Evolutionary conservation across 2,113 vertebrate species (phyloP), one percentile per base, ranked within the genome.

Genomic region (Trinectes maculatus): DNA sequence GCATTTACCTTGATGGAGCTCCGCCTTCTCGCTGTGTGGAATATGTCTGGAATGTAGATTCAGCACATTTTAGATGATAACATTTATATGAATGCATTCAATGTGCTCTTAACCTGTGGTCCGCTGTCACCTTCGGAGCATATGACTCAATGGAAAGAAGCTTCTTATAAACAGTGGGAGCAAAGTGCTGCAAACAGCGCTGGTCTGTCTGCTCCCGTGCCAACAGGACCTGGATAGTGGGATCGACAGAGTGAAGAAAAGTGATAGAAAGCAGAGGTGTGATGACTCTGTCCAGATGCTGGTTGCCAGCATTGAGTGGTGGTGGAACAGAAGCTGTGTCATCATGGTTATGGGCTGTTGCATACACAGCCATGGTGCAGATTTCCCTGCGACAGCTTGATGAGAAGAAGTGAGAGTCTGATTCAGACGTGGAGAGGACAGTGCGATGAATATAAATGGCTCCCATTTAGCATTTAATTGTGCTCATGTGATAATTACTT

Each of bases 121-220:
- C 6, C 16, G 3, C 28, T 56, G 37, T 58, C 18, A 37, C 22
- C 29, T 42, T 63, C 13, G 21, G 24, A 66, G 59, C 33, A 42
- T 40, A 42, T 82, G 57, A 84, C 61, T 74, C 31, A 53, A 9
- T 48, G 76, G 69, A 82, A 80, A 83, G 61, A 76, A 62, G 43
- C 70, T 28, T 80, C 39, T 68, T 66, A 47, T 63, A 56, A 72
- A 63, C 61, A 13, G 31, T 2, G 2, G 22, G 34, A 24, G 69
- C 40, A 62, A 43, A 42, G 60, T 2, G 46, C 1, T 46, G 69
- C 74, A 58, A 80, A 71, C 73, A 71, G 1, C 4, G 55, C 42
- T n/a, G 19, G 54, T 54, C 58, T 51, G 60, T 56, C 44, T 67
- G 62, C 43, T 54, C 58, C 39, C 58, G 8, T n/a, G 8, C 24